Evolutionary conservation across 64 coral and sea anemone species (phyloP), one percentile per base, ranked within the genome.

Genomic region (Stylophora pistillata): DNA sequence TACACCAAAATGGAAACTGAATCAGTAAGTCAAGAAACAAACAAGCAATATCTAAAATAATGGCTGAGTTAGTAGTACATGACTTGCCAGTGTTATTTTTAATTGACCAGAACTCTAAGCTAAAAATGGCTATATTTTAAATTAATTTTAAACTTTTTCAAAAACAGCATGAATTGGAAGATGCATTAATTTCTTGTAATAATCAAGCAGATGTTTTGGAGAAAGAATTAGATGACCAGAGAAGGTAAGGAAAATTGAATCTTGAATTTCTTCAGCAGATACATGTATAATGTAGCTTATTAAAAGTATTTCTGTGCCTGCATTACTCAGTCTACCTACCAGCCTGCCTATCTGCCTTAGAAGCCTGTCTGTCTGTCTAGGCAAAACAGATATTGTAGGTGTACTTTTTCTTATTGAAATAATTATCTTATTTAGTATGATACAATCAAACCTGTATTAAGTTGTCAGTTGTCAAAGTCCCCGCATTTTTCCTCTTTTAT

Each of bases 221-320:
- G 37, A 80, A 83, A 26, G 78, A 90, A 71, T 59, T 90, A 53
- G 62, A 90, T 17, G 89, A 90, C 31, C 66, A 90, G 30, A 83
- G 20, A 47, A 90, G 78, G 89, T 90, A 79, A 23, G 26, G 60
- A 29, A 33, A 6, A 21, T 85, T 32, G 10, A 33, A 70, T 52
- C 12, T 33, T 7, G 2, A 23, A 5, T 15, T 20, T 85, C 53
- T 21, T 13, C 15, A 14, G 13, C 57, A 47, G 14, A 56, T 73
- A 54, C 27, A 23, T 27, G 55, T 71, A 69, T n/a, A 59, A 37
- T 15, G 37, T 30, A 85, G 31, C 29, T 41, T 41, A 41, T 41
- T 41, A 41, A 41, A 41, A 41, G 37, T 41, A 41, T 41, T 6
- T 6, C 2, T 3, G 6, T 3, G 37, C 37, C 37, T 41, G 6